Percentiles rank a stretch among this genome's conserved stretches.
Evolutionary conservation across 2,797 vertebrate genomes (phyloP).

Genomic region (Lophius americanus): DNA sequence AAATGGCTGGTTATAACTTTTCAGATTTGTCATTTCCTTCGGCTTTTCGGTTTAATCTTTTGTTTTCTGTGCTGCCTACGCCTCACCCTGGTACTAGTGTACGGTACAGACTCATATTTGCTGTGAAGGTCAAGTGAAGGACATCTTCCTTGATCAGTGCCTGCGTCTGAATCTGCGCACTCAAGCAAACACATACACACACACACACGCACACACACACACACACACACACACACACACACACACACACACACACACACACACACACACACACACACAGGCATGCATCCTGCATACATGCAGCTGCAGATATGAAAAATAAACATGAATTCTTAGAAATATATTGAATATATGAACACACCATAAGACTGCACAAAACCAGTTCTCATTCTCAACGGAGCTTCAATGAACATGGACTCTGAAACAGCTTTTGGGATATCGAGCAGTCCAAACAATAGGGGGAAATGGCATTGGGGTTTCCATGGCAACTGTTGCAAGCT

Average conservation of each 20-base stretch:
- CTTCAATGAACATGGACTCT: conserved; percentile 57
- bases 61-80: neutral
- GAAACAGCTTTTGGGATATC: conserved; percentile 67
- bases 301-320: too few species aligned
- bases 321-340: too few species aligned
- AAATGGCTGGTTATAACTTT: too few species aligned
- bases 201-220: neutral
- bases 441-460: conserved; percentile 78
- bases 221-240: conserved; percentile 1
- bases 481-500: conserved; percentile 83
- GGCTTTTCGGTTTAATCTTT: neutral
- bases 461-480: conserved; percentile 81
- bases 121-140: conserved; percentile 63
- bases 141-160: conserved; percentile 25
- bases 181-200: conserved; percentile 7
- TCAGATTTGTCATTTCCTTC: neutral
- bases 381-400: conserved; percentile 18
- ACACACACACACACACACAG: neutral
- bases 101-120: conserved; percentile 3
- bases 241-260: neutral
- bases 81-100: conserved; percentile 3
- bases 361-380: conserved; percentile 15
- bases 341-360: neutral
- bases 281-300: neutral
- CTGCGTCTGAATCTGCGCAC: conserved; percentile 26